Conservation (phyloP, 2,888 invertebrate genomes). For the Sinodicranocentrus sp. region DNA sequence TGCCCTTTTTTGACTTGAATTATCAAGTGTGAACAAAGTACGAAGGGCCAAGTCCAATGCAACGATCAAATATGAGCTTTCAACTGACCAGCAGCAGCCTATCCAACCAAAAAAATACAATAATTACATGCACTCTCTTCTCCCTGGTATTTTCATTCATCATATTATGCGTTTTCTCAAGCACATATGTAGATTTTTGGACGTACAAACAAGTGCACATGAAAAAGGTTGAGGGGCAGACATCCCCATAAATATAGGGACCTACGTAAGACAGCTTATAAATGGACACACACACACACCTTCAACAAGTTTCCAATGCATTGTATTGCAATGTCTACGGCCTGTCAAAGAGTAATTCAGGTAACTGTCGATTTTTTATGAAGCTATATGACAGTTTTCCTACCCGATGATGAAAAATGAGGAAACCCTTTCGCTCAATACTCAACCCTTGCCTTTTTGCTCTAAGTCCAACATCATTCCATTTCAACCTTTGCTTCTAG, state of each 20-base stretch:
- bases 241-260: too few species aligned
- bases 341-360: not conserved
- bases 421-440: conserved; percentile 28
- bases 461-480: conserved; percentile 2
- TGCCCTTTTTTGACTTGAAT: not conserved
- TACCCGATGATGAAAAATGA: conserved; percentile 2
- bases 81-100: not conserved
- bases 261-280: too few species aligned
- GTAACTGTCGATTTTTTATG: conserved; percentile 12
- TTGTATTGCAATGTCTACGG: too few species aligned
- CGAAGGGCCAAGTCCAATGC: not conserved
- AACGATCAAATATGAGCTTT: not conserved
- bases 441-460: conserved; percentile 4
- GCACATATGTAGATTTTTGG: too few species aligned
- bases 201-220: too few species aligned
- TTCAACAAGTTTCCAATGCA: too few species aligned
- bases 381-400: not conserved
- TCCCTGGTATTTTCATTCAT: too few species aligned
- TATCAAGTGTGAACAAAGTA: not conserved
- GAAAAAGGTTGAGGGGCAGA: too few species aligned
- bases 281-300: too few species aligned
- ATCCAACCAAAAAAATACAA: not conserved
- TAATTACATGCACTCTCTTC: not conserved
- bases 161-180: too few species aligned
- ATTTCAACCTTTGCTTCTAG: not conserved